These are phyloP conservation scores for Zaprionus gabonicus DNA, from an alignment of 1,140 invertebrate genomes.

Conservation along the genomic window DNA sequence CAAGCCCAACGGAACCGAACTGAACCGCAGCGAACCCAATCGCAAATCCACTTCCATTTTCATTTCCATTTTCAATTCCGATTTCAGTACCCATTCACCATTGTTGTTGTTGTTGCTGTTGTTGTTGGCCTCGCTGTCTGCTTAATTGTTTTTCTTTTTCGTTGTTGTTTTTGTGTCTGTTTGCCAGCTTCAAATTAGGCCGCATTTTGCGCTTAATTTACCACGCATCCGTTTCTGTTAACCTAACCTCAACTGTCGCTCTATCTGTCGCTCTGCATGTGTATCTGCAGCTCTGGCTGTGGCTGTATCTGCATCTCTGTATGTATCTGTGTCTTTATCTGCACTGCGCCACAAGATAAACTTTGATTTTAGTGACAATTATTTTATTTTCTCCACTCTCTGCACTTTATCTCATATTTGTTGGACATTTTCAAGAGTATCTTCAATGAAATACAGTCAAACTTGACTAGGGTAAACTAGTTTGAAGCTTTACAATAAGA, in stretches of 20 bases:
- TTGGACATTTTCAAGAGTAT: background rate
- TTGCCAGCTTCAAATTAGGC: constrained; percentile 26
- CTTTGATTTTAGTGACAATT: constrained; percentile 8
- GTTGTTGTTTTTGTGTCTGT: constrained; percentile 4
- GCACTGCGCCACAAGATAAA: constrained; percentile 35
- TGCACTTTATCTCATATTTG: background rate
- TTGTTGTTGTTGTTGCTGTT: constrained; percentile 7
- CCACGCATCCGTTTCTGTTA: constrained; percentile 8
- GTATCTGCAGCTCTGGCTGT: constrained; percentile 13
- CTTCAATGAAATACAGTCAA: background rate
- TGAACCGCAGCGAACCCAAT: constrained; percentile 13
- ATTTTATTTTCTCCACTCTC: background rate
- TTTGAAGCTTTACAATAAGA: background rate
- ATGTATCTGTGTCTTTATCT: constrained; percentile 22
- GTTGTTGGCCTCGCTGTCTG: constrained; percentile 28
- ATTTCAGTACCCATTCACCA: constrained; percentile 3
- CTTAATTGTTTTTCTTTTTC: constrained; percentile 26
- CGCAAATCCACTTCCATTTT: constrained; percentile 8
- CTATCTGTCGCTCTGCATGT: constrained; percentile 6
- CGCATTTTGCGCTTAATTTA: constrained; percentile 51
- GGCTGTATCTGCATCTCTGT: constrained; percentile 1
- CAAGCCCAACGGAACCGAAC: constrained; percentile 5
- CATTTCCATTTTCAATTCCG: constrained; percentile 20
- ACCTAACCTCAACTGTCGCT: constrained; percentile 5
- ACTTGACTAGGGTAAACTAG: background rate